phyloP scores from a whole-genome alignment of 2,888 invertebrate species.

The Eledone cirrhosa region DNA sequence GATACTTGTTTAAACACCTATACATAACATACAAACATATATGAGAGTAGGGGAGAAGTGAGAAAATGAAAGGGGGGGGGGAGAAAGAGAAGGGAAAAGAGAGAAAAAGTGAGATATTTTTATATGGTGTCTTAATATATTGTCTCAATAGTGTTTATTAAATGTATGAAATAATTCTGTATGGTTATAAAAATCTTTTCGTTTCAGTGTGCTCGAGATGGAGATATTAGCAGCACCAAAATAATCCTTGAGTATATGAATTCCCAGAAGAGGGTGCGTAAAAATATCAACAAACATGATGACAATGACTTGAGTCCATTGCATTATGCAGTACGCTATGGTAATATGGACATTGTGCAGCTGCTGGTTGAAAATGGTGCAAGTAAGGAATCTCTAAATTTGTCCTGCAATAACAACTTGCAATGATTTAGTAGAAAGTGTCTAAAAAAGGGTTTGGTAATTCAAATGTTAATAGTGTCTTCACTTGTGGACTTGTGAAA shows the following conservation, averaged over 20 bases:
- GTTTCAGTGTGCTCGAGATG: conserved; percentile 64
- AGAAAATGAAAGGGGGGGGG: neutral
- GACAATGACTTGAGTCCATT: conserved; percentile 65
- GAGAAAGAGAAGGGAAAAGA: neutral
- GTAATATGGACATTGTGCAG: conserved; percentile 63
- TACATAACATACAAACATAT: no score
- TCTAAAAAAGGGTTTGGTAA: no score
- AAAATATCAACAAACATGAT: conserved; percentile 65
- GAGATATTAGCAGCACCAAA: conserved; percentile 55
- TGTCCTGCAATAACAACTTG: no score
- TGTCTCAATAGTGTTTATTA: neutral
- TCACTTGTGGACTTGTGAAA: no score
- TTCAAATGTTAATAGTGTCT: no score
- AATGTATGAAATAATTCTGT: neutral
- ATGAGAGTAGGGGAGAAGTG: no score
- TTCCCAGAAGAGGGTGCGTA: conserved; percentile 42
- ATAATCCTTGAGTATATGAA: conserved; percentile 52
- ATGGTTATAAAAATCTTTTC: neutral
- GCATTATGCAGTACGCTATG: conserved; percentile 69
- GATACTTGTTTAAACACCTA: no score
- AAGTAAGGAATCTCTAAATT: conserved; percentile 43
- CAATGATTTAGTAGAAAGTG: no score
- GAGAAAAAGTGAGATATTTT: neutral
- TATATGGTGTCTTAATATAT: neutral
- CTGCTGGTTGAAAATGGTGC: conserved; percentile 65